Evolutionary conservation across 2,888 invertebrate species (phyloP).

Genomic region (Cephus nigrinus): DNA sequence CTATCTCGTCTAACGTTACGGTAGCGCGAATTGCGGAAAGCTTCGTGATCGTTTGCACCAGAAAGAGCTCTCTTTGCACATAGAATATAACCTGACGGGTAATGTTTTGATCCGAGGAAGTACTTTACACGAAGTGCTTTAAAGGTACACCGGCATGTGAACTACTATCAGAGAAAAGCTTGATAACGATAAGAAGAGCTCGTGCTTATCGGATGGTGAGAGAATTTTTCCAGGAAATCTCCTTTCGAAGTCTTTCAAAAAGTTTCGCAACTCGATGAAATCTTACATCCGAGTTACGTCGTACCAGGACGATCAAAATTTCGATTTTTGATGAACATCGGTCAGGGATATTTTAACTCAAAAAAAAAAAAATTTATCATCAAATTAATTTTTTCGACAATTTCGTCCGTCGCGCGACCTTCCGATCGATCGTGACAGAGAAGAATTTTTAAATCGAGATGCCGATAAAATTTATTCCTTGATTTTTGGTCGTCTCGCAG

Average conservation of each 20-base stretch:
- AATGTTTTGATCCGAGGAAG: background rate
- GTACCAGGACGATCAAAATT: background rate
- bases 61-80: background rate
- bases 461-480: background rate
- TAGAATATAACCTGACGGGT: background rate
- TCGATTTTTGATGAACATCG: background rate
- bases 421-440: no score
- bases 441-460: no score
- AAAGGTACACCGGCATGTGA: background rate
- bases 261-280: background rate
- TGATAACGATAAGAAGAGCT: background rate
- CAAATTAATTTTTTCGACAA: background rate
- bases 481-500: background rate
- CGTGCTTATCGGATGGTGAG: background rate
- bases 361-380: background rate
- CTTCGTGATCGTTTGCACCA: background rate
- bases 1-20: background rate
- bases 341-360: background rate
- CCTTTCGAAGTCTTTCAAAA: background rate
- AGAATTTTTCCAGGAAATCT: background rate
- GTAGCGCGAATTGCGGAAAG: background rate
- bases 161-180: background rate
- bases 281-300: background rate
- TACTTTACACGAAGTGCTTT: background rate
- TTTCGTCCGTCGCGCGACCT: background rate